Evolutionary conservation across 1,140 invertebrate genomes (phyloP), one percentile per base, ranked within the genome.

Genomic region (Drosophila guanche): DNA sequence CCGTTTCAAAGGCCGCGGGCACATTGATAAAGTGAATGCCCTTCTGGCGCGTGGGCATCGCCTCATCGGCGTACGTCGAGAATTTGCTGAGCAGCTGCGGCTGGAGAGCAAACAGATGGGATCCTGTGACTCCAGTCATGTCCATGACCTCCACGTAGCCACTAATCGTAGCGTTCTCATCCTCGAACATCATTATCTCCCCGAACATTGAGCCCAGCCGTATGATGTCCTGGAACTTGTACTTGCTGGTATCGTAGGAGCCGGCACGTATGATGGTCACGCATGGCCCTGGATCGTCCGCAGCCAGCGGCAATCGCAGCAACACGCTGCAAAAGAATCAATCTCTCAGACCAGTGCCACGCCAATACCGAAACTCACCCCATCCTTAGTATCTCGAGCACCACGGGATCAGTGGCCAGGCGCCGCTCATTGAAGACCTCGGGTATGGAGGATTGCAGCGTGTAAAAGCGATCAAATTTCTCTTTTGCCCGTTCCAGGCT

Each of bases 401-500:
- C 85, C 68, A 90, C 29, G 5, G 78, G 70, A 89, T 92, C 77
- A 16, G 71, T 79, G 4, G 79, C 68, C 57, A 92, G 79, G 1
- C 90, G 81, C 37, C 74, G 90, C 2, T 92, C 72, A 10, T 86
- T 85, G 47, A 91, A 92, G 22, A 93, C 90, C 70, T 95, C 94
- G 0, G 95, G 94, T 23, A 94, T 91, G 22, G 93, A 89, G 0
- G 92, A 90, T 76, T 93, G 92, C 40, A 95, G 88, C 0, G 94
- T 94, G 71, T 95, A 95, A 85, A 93, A 94, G 79, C 93, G 92
- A 80, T 95, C 94, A 3, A 95, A 76, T 72, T 95, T 95, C 67
- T 93, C 91, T 83, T 95, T 95, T 10, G 93, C 93, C 52, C 92
- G 92, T 79, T 95, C 94, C 68, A 95, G 76, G 70, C 94, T 95